phyloP scores from a whole-genome alignment of 2,113 vertebrate genomes.

The Podilymbus podiceps region DNA sequence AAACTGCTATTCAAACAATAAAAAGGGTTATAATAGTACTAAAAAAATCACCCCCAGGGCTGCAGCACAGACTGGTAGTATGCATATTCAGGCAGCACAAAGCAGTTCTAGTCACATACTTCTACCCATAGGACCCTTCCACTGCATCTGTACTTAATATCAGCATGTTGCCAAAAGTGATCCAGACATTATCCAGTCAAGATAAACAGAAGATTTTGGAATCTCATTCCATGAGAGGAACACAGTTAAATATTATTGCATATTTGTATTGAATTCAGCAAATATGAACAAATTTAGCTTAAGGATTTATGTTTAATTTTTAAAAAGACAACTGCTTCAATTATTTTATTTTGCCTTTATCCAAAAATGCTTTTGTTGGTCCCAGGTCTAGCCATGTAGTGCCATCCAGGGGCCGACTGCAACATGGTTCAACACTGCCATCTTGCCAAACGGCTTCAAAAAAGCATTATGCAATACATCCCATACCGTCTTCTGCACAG shows the following conservation, averaged over 20 bases:
- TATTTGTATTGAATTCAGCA: not conserved
- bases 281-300: slow-evolving; percentile 19
- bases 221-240: not conserved
- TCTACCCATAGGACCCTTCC: slow-evolving; percentile 31
- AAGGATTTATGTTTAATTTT: slow-evolving; percentile 5
- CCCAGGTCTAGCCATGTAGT: slow-evolving; percentile 69
- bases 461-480: slow-evolving; percentile 33
- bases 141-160: not conserved
- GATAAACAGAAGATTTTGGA: not conserved
- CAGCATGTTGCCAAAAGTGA: slow-evolving; percentile 28
- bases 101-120: slow-evolving; percentile 37
- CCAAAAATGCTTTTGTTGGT: slow-evolving; percentile 42
- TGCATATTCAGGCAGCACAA: slow-evolving; percentile 49
- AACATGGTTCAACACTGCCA: slow-evolving; percentile 46
- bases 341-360: slow-evolving; percentile 1
- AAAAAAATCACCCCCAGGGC: slow-evolving; percentile 72
- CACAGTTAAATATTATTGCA: not conserved
- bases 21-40: slow-evolving; percentile 74
- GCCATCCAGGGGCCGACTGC: slow-evolving; percentile 77
- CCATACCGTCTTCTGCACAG: not conserved
- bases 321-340: slow-evolving; percentile 19
- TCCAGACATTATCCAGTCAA: not conserved
- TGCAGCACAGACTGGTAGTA: slow-evolving; percentile 46
- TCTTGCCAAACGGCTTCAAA: slow-evolving; percentile 52
- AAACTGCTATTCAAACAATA: slow-evolving; percentile 80